Base-by-base conservation (phyloP, 2,888 invertebrate genomes). In the Protonemura montana region DNA sequence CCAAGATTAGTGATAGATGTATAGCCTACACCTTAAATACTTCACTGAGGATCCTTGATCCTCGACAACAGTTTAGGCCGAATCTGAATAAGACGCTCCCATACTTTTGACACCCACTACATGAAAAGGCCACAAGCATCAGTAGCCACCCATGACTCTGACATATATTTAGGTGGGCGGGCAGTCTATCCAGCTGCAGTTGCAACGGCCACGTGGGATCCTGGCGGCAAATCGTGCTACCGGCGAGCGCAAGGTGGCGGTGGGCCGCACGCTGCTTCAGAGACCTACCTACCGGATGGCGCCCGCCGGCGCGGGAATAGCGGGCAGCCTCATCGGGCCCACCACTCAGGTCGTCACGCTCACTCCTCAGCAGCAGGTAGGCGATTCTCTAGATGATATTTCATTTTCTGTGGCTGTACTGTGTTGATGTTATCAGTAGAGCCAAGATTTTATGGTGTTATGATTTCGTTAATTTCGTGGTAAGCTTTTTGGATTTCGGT, bases 101-200 rank as follows among this genome's bases (percentile, higher is more conserved):
- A n/a, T n/a, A n/a, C n/a, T n/a, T n/a, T n/a, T n/a, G n/a, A n/a
- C n/a, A n/a, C n/a, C n/a, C n/a, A n/a, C n/a, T n/a, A n/a, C n/a
- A n/a, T n/a, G n/a, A n/a, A 27, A 16, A 80, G 27, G 21, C 78
- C 78, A 27, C 5, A 27, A 85, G 82, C 77, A 85, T 85, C 29
- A 82, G 80, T 85, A 7, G n/a, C 82, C 27, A 29, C 30, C 25
- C 1, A n/a, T 35, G 35, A 3, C 35, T 6, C 35, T 3, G 59
- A 1, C 13, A 21, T 10, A 0, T 86, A 26, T 35, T 0, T n/a
- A 86, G 86, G 80, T 42, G 90, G 90, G 90, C 87, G 91, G 90
- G 42, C 91, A 90, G 87, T 90, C 90, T 77, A 91, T 91, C 88
- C 91, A 91, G 89, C 90, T 91, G 88, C 81, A 81, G 81, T 90